Base-by-base conservation (phyloP, 1,140 invertebrate genomes). In the Drosophila auraria region DNA sequence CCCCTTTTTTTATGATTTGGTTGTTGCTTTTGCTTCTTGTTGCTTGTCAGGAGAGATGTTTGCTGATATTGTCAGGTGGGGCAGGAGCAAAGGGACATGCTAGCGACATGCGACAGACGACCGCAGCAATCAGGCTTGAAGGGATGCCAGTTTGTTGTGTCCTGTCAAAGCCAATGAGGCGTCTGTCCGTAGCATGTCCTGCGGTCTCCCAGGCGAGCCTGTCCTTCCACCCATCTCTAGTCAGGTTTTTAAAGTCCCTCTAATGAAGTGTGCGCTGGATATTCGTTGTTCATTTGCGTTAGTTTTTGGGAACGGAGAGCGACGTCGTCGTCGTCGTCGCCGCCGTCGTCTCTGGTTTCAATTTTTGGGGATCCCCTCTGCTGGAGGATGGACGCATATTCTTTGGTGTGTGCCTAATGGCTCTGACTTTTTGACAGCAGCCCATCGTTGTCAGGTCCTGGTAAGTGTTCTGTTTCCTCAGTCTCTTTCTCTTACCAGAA, bases 341-440 rank as follows among this genome's bases (percentile, higher is more conserved):
- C 30, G 11, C 14, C 30, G 7, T n/a, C 53, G 36, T 53, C 47
- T 73, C 71, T 51, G 54, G 56, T 74, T 74, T 74, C 71, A 73
- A 74, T 74, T 73, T 50, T 40, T n/a, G 25, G 53, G 53, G 30
- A 2, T 1, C 2, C n/a, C 50, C 17, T 11, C 44, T 4, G 36
- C 40, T 23, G 27, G 51, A 0, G 20, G 20, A 20, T 20, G 20
- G 20, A 62, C 56, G 65, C 74, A 57, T 61, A 64, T 53, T 47
- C 66, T 66, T 44, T 75, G 50, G 71, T 47, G 61, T 89, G 80
- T 78, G 87, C 74, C 83, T 91, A 91, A 91, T 91, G 89, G 89
- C 62, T 89, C 70, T 86, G 89, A 91, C 89, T 91, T 91, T 91
- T 91, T 91, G 89, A 91, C 89, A 91, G 89, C 81, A 60, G 23